Base-by-base conservation (phyloP, 2,888 invertebrate genomes). In the Mimas tiliae region DNA sequence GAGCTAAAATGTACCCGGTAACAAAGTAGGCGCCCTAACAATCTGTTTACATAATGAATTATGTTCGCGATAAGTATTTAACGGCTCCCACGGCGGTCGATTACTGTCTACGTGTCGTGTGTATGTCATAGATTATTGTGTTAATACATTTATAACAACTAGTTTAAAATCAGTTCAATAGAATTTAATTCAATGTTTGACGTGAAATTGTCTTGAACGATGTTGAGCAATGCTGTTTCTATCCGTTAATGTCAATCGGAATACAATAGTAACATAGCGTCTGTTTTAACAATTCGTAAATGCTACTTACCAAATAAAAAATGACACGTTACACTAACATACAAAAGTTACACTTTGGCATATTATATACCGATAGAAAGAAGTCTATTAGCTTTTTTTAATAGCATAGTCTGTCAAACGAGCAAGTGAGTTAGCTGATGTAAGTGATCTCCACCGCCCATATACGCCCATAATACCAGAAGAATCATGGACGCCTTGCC, bases 51-150 rank as follows among this genome's bases (percentile, higher is more conserved):
- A 73, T 70, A 70, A 70, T 78, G 74, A 83, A 75, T 79, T 83
- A 83, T 82, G 72, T 55, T 65, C 69, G 58, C 77, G 75, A 81
- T 84, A 81, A 81, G 72, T 73, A 68, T 76, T 82, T 82, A 79
- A 81, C 73, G 71, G 73, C 75, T 72, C 74, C 70, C 72, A 68
- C 67, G 70, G 45, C 38, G 48, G 51, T 52, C 42, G n/a, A 63
- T 63, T 63, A 66, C 48, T 63, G 21, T 33, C 52, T 12, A 3
- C 42, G 50, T 47, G 27, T 65, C 50, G 42, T 42, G 42, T 65
- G 58, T 62, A 65, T 27, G 51, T 51, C 42, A 34, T 51, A 58
- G 42, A 63, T 65, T 42, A 50, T 65, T 50, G 53, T 45, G 45
- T 45, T 53, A 53, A 64, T 21, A 34, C 9, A 64, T 64, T 42